Evolutionary conservation across 1,140 invertebrate genomes (phyloP).

Genomic region (Drosophila busckii): DNA sequence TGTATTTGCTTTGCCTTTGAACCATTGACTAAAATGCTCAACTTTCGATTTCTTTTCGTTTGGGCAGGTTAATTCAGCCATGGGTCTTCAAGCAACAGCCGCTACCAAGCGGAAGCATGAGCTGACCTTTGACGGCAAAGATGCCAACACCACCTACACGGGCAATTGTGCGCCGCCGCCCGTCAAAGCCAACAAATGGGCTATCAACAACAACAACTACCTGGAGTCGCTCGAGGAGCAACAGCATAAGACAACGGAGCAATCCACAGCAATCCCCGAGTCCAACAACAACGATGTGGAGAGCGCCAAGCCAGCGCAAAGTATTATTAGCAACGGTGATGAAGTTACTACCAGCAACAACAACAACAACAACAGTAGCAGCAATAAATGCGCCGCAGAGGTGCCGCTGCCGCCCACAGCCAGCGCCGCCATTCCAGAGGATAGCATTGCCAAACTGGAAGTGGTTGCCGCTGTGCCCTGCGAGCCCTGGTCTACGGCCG

Average conservation of each 20-base stretch:
- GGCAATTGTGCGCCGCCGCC: slow-evolving; percentile 77
- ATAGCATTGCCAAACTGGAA: slow-evolving; percentile 80
- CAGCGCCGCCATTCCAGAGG: slow-evolving; percentile 74
- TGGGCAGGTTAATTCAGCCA: slow-evolving; percentile 87
- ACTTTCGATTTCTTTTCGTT: slow-evolving; percentile 58
- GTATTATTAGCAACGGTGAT: slow-evolving; percentile 73
- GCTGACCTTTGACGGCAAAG: slow-evolving; percentile 75
- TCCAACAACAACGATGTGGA: slow-evolving; percentile 55
- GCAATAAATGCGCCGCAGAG: slow-evolving; percentile 51
- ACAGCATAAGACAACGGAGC: slow-evolving; percentile 29
- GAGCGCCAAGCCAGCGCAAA: slow-evolving; percentile 32
- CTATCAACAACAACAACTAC: slow-evolving; percentile 75
- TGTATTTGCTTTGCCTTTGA: slow-evolving; percentile 7
- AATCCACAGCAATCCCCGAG: slow-evolving; percentile 17
- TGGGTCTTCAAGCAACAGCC: slow-evolving; percentile 87
- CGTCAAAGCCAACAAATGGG: slow-evolving; percentile 80
- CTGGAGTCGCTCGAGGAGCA: slow-evolving; percentile 70
- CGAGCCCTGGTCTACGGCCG: slow-evolving; percentile 60
- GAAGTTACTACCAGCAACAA: slow-evolving; percentile 65
- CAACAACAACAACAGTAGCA: slow-evolving; percentile 8
- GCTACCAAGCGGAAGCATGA: slow-evolving; percentile 84
- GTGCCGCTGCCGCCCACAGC: slow-evolving; percentile 70
- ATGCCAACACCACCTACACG: slow-evolving; percentile 70
- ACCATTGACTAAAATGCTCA: slow-evolving; percentile 34
- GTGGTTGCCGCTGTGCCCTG: slow-evolving; percentile 68